Conservation (phyloP, 1,140 invertebrate species). For the Phenacoccus solenopsis region DNA sequence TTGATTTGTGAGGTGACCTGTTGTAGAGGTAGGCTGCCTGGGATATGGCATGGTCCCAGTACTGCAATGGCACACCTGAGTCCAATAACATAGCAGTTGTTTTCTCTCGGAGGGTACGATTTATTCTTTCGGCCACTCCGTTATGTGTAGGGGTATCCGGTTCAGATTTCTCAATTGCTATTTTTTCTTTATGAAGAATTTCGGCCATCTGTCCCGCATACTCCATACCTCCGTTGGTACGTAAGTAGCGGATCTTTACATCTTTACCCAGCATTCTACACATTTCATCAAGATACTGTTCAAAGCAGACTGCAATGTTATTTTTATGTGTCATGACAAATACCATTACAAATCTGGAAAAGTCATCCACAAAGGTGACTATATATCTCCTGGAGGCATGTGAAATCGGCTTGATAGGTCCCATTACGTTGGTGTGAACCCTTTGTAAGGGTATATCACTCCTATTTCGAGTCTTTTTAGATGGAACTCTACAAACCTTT, state of each 20-base stretch:
- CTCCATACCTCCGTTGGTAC: not conserved
- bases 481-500: no score
- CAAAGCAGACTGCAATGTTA: conserved; percentile 5
- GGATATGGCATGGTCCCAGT: conserved; percentile 35
- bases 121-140: conserved; percentile 34
- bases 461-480: no score
- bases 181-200: not conserved
- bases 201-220: not conserved
- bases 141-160: conserved; percentile 35
- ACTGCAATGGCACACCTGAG: conserved; percentile 28
- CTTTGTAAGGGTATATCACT: not conserved
- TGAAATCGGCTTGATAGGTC: not conserved
- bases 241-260: conserved; percentile 19
- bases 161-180: conserved; percentile 19
- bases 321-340: conserved; percentile 16
- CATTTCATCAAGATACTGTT: conserved; percentile 9
- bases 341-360: not conserved
- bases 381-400: not conserved
- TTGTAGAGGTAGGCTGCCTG: conserved; percentile 25
- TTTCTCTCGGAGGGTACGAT: conserved; percentile 32
- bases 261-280: conserved; percentile 9
- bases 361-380: conserved; percentile 20
- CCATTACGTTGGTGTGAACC: conserved; percentile 15
- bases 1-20: conserved; percentile 7
- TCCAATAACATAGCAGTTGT: conserved; percentile 32